Base-by-base conservation (phyloP, 2,797 vertebrate genomes). In the Emys orbicularis region DNA sequence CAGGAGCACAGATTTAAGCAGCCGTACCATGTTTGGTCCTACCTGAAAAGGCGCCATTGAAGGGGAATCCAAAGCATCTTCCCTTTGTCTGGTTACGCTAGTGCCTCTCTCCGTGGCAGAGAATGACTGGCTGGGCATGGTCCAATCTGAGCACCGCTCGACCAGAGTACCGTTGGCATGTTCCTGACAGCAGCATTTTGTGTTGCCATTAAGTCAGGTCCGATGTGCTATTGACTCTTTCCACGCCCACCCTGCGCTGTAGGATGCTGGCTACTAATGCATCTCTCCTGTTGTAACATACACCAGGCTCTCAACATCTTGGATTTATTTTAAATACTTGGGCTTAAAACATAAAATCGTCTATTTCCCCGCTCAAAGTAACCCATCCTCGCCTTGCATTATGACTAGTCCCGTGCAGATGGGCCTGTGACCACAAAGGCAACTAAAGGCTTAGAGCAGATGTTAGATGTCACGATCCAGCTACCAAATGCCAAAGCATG, bases 231-330 rank as follows among this genome's bases (percentile, higher is more conserved):
- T 29, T 74, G 6, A 37, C 10, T 80, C 21, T 47, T 41, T 34
- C 56, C 81, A 84, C 2, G 34, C 25, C 41, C 8, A 0, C 0
- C 3, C 2, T 0, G 74, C 8, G 6, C 3, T 10, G 13, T 50
- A 84, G 53, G 0, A 0, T 74, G 41, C 81, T 83, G 65, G 41
- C 79, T 76, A 37, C 81, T 37, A 23, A 41, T 0, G 0, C 65
- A 41, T 65, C 21, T n/a, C 65, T 41, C 21, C n/a, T 41, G 34
- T 72, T 23, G 18, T 23, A 37, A 8, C 79, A 3, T 2, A 29
- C 59, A 89, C 47, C 52, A 89, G n/a, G 47, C n/a, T 52, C 18
- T 88, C 1, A 2, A 49, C 34, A 25, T 0, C 72, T 47, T 25
- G 3, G 41, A 47, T 25, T 76, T 76, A 76, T 76, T 76, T 68